A percentile compares a stretch with the other conserved stretches of the same genome.
Conservation (phyloP, 1,140 invertebrate genomes). For the Rhyzopertha dominica region DNA sequence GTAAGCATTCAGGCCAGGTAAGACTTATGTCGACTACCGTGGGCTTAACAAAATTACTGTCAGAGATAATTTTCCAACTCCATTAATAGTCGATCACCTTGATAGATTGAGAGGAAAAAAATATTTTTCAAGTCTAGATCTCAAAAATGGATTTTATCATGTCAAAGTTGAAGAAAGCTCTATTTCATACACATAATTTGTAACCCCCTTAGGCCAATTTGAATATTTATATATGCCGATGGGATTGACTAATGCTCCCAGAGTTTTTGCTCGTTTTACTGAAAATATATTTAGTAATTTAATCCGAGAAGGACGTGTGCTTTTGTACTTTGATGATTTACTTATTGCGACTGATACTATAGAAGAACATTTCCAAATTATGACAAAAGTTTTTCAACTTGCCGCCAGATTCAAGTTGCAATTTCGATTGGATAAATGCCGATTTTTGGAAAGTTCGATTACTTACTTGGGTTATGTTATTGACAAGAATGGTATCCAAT, state of each 20-base stretch:
- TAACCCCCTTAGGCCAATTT: slow-evolving; percentile 27
- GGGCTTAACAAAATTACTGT: slow-evolving; percentile 30
- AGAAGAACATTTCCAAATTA: not conserved
- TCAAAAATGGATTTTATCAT: slow-evolving; percentile 31
- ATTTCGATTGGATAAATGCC: slow-evolving; percentile 11
- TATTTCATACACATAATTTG: slow-evolving; percentile 23
- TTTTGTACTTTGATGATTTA: slow-evolving; percentile 38
- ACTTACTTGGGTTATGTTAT: slow-evolving; percentile 14
- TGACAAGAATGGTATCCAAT: not conserved
- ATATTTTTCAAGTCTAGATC: slow-evolving; percentile 35
- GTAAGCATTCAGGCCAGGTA: slow-evolving; percentile 29
- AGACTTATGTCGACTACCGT: slow-evolving; percentile 34
- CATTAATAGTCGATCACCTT: slow-evolving; percentile 39
- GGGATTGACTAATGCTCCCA: slow-evolving; percentile 23
- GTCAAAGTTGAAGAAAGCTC: slow-evolving; percentile 31
- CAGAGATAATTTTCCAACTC: slow-evolving; percentile 26
- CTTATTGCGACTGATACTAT: slow-evolving; percentile 26
- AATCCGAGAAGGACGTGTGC: slow-evolving; percentile 17
- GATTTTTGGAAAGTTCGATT: slow-evolving; percentile 4
- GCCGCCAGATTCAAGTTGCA: not conserved
- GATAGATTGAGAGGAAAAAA: slow-evolving; percentile 39
- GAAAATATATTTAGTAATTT: slow-evolving; percentile 18
- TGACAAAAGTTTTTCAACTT: slow-evolving; percentile 3
- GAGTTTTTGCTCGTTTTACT: slow-evolving; percentile 23
- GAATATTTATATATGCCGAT: slow-evolving; percentile 30